These are phyloP conservation scores for Watsonalla cultraria DNA, from an alignment of 2,888 invertebrate species.

Conservation along the genomic window DNA sequence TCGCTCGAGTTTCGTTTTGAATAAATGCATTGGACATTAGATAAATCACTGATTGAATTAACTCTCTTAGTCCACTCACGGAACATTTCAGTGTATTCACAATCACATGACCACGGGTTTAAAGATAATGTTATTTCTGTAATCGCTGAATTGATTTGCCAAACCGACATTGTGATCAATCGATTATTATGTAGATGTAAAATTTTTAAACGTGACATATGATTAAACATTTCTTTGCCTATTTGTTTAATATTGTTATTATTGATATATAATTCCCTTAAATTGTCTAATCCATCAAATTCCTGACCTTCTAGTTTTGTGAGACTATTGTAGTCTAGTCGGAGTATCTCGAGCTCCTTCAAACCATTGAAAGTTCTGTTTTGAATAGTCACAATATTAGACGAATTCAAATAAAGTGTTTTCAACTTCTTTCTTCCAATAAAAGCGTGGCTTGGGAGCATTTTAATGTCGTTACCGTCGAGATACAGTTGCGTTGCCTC, in stretches of 20 bases:
- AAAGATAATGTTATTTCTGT: conserved; percentile 82
- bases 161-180: conserved; percentile 83
- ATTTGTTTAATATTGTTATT: conserved; percentile 85
- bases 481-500: conserved; percentile 93
- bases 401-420: conserved; percentile 86
- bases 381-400: conserved; percentile 87
- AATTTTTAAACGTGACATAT: conserved; percentile 81
- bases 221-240: conserved; percentile 84
- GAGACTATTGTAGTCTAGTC: conserved; percentile 86
- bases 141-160: conserved; percentile 82
- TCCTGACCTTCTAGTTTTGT: conserved; percentile 86
- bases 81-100: conserved; percentile 86
- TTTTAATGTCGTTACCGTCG: conserved; percentile 89
- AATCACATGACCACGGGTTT: conserved; percentile 92
- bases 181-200: conserved; percentile 86
- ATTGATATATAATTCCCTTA: conserved; percentile 85
- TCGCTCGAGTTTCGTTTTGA: conserved; percentile 78
- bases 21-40: conserved; percentile 83
- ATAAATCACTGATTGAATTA: conserved; percentile 81
- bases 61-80: conserved; percentile 87
- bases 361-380: conserved; percentile 92
- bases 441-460: conserved; percentile 89
- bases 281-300: conserved; percentile 86
- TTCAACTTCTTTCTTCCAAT: conserved; percentile 89
- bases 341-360: conserved; percentile 84